Evolutionary conservation across 2,797 vertebrate genomes (phyloP).

Genomic region (Labroides dimidiatus): DNA sequence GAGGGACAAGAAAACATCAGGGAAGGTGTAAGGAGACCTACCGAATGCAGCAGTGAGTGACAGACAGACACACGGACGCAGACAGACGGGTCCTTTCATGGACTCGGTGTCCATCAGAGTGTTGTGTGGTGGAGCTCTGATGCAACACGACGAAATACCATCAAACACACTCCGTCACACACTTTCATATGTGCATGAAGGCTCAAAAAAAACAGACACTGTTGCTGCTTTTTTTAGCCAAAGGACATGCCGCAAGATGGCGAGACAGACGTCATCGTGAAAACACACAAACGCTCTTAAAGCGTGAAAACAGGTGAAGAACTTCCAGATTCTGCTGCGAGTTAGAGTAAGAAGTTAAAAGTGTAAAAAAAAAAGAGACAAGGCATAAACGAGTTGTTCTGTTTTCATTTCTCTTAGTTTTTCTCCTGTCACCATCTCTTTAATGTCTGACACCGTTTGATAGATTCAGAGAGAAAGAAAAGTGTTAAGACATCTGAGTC

Average conservation of each 20-base stretch:
- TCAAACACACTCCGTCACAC: slow-evolving; percentile 28
- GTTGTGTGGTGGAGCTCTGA: slow-evolving; percentile 51
- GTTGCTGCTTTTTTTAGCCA: not conserved
- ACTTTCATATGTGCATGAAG: slow-evolving; percentile 17
- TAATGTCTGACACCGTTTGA: slow-evolving; percentile 15
- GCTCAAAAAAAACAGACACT: slow-evolving; percentile 6
- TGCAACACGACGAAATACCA: slow-evolving; percentile 62
- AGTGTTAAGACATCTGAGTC: not conserved
- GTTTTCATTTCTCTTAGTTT: not conserved
- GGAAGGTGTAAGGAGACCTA: not conserved
- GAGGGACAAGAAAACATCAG: not conserved
- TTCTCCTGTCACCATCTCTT: not conserved
- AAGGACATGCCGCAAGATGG: not conserved
- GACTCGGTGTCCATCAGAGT: slow-evolving; percentile 54
- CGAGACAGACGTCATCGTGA: slow-evolving; percentile 9
- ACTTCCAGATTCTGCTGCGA: not conserved
- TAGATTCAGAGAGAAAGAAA: not conserved
- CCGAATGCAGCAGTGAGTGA: slow-evolving; percentile 19
- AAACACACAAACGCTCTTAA: slow-evolving; percentile 1
- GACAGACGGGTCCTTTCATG: slow-evolving; percentile 55
- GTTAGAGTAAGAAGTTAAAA: not conserved
- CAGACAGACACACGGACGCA: slow-evolving; percentile 2
- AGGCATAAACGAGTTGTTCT: not conserved
- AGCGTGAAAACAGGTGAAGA: not conserved
- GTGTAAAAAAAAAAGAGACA: too few relatives aligned